Base-by-base conservation (phyloP, 2,888 invertebrate genomes). In the Rhagium mordax region DNA sequence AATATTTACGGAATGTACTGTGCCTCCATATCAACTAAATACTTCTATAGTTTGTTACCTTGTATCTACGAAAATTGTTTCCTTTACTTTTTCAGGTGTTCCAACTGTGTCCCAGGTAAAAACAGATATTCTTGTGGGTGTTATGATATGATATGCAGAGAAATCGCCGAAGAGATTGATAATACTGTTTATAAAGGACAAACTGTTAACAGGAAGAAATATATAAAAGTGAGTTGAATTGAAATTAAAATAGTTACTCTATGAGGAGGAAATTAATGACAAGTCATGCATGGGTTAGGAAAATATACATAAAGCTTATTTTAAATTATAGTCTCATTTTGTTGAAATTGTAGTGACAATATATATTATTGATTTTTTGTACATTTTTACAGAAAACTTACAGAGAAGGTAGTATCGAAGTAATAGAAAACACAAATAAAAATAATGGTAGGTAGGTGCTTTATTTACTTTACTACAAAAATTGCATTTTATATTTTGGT, bases 111-210 rank as follows among this genome's bases (percentile, higher is more conserved):
- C 2, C 78, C 79, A 16, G 78, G 78, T 2, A 76, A 79, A 69
- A 81, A 57, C 41, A 77, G 78, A 48, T 82, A 81, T 67, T 78
- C 79, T 47, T 82, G 82, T 55, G 78, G 78, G 6, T 82, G 82
- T 55, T 82, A 80, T 47, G 82, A 82, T 20, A 66, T 75, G 16
- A 81, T 82, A 27, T 51, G 78, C n/a, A 77, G 75, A 66, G 82
- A 82, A 48, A 48, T 82, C 6, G 74, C 49, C 3, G 80, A 78
- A 16, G 71, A 72, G 41, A 62, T 70, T 7, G 62, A 68, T 21
- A 61, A 41, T 27, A 55, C 53, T 13, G 13, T 53, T n/a, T 64
- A n/a, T 16, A 74, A 69, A n/a, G 71, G 69, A 59, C 53, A 53
- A 20, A 60, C 59, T 51, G 29, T 48, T 8, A 64, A 27, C 3